These are phyloP conservation scores for Caenorhabditis inopinata DNA, from an alignment of 1,140 invertebrate species.

Conservation along the genomic window DNA sequence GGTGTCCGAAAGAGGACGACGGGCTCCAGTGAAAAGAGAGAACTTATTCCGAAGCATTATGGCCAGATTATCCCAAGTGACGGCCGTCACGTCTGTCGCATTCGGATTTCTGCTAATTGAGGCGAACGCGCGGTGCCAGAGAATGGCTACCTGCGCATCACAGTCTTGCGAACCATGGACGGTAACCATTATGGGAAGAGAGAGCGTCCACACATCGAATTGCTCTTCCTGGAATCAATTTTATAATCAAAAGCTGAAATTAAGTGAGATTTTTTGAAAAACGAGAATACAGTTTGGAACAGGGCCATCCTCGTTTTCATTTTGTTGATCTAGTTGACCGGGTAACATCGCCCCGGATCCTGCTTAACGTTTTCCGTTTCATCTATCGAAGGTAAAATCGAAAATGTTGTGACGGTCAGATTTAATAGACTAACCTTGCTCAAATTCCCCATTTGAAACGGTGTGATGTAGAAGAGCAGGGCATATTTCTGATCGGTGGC, in stretches of 20 bases:
- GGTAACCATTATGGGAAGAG: conserved; percentile 65
- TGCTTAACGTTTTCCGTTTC: no score
- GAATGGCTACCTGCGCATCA: conserved; percentile 64
- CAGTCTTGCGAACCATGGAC: conserved; percentile 66
- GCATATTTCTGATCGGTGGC: conserved; percentile 66
- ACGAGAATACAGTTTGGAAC: no score
- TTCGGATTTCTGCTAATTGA: conserved; percentile 50
- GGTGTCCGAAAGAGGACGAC: conserved; percentile 57
- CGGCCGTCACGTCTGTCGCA: conserved; percentile 55
- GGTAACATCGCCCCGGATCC: no score
- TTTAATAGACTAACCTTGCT: conserved; percentile 51
- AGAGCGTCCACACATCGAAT: conserved; percentile 66
- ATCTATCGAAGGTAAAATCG: no score
- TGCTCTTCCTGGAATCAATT: not conserved
- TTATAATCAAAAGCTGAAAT: not conserved
- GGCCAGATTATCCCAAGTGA: conserved; percentile 51
- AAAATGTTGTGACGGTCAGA: no score
- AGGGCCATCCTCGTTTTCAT: no score
- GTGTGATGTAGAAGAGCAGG: conserved; percentile 65
- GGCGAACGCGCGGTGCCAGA: conserved; percentile 65
- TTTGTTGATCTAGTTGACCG: no score
- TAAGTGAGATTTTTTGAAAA: no score
- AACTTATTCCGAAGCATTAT: conserved; percentile 36
- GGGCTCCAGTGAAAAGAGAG: conserved; percentile 61
- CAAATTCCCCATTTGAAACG: conserved; percentile 65